phyloP scores from a whole-genome alignment of 2,888 invertebrate genomes.

The Cabera pusaria region DNA sequence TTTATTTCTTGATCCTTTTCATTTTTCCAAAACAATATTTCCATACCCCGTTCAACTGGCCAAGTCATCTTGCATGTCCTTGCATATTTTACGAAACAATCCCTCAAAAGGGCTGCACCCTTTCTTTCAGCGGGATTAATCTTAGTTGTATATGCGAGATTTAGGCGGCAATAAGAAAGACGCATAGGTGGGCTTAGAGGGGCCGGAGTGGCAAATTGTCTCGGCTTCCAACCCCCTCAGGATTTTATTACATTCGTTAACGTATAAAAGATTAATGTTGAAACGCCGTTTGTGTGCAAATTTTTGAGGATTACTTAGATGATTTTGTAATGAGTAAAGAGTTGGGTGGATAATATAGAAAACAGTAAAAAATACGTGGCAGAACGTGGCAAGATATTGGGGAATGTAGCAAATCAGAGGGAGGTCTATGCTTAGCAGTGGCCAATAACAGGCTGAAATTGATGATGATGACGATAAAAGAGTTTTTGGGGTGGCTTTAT shows the following conservation, averaged over 20 bases:
- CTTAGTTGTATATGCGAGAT: constrained; percentile 82
- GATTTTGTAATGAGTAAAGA: background rate
- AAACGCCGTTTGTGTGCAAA: constrained; percentile 70
- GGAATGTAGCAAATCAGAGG: too few species aligned
- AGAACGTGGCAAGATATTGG: too few species aligned
- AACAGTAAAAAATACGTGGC: too few species aligned
- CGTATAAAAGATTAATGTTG: constrained; percentile 75
- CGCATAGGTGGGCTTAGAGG: constrained; percentile 80
- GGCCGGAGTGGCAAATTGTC: constrained; percentile 77
- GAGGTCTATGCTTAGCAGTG: too few species aligned
- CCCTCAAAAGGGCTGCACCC: constrained; percentile 68
- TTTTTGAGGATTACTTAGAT: constrained; percentile 31
- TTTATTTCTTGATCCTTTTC: too few species aligned
- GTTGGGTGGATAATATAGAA: too few species aligned
- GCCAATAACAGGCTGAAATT: too few species aligned
- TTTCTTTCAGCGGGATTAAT: constrained; percentile 81
- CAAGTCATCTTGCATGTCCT: constrained; percentile 21
- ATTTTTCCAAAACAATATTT: too few species aligned
- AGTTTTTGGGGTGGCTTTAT: too few species aligned
- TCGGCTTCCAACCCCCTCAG: constrained; percentile 72
- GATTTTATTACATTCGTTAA: constrained; percentile 82
- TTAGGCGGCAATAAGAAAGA: constrained; percentile 82
- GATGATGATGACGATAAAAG: too few species aligned
- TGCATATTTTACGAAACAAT: constrained; percentile 37
- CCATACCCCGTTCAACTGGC: too few species aligned